Evolutionary conservation across 2,888 invertebrate species (phyloP).

Genomic region (Agonopterix alstromeriana): DNA sequence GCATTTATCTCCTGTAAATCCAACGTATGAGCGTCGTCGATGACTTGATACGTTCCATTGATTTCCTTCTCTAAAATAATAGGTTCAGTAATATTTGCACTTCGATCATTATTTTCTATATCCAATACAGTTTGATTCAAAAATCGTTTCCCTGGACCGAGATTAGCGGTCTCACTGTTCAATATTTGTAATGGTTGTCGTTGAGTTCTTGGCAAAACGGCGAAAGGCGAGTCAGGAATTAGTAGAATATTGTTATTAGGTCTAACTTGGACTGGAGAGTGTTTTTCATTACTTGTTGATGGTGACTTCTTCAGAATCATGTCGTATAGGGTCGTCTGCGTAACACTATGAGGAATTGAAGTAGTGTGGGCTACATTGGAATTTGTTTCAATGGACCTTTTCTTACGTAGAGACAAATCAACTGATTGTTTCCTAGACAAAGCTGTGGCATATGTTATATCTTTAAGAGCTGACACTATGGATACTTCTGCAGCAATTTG

Average conservation of each 20-base stretch:
- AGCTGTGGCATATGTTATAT: conserved; percentile 58
- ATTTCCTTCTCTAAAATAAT: conserved; percentile 47
- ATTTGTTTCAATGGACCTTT: conserved; percentile 16
- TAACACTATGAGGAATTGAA: neutral
- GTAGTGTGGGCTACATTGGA: conserved; percentile 9
- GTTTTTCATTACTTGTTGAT: conserved; percentile 36
- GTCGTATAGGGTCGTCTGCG: conserved; percentile 9
- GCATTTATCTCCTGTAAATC: conserved; percentile 43
- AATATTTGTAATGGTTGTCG: conserved; percentile 40
- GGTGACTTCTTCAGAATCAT: neutral
- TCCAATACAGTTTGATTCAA: conserved; percentile 62
- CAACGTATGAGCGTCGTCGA: conserved; percentile 33
- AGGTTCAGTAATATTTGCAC: conserved; percentile 37
- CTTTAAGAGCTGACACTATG: conserved; percentile 64
- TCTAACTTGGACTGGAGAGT: conserved; percentile 7
- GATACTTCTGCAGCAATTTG: conserved; percentile 69
- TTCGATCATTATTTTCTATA: conserved; percentile 36
- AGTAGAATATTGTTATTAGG: conserved; percentile 7
- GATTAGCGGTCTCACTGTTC: conserved; percentile 20
- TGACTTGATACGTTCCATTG: conserved; percentile 39
- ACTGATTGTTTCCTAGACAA: conserved; percentile 65
- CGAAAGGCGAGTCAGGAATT: conserved; percentile 35
- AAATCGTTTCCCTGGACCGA: conserved; percentile 40
- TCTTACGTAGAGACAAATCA: conserved; percentile 56
- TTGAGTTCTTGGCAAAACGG: conserved; percentile 41